Evolutionary conservation across 2,888 invertebrate genomes (phyloP).

Genomic region (Isoperla grammatica): DNA sequence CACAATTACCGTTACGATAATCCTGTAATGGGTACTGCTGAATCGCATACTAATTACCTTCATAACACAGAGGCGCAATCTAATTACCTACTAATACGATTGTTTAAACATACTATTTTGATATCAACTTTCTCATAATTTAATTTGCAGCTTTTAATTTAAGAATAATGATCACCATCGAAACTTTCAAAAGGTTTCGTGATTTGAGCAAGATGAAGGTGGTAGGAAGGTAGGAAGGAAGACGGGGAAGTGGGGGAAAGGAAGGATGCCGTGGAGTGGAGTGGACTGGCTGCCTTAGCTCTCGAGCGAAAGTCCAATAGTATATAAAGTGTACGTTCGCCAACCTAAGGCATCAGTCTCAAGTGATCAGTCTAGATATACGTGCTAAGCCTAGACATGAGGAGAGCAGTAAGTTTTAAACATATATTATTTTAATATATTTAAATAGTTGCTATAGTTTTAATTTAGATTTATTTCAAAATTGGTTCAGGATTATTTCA

Average conservation of each 20-base stretch:
- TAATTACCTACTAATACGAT: too few species aligned
- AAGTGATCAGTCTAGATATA: constrained; percentile 19
- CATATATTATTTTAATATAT: neutral
- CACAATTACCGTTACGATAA: too few species aligned
- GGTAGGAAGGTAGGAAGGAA: neutral
- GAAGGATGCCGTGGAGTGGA: neutral
- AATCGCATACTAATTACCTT: too few species aligned
- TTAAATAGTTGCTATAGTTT: too few species aligned
- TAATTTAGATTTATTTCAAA: neutral
- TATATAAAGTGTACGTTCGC: constrained; percentile 16
- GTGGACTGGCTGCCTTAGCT: neutral
- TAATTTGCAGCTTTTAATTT: too few species aligned
- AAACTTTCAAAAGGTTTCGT: constrained; percentile 1
- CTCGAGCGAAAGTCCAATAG: constrained; percentile 7
- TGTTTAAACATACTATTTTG: too few species aligned
- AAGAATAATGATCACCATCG: too few species aligned
- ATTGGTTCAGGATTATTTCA: neutral
- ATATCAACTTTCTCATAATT: too few species aligned
- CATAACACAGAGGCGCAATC: too few species aligned
- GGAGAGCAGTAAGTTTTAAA: constrained; percentile 8
- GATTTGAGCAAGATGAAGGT: neutral
- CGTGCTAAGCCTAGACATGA: constrained; percentile 16
- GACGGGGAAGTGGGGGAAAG: neutral
- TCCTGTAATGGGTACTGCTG: too few species aligned
- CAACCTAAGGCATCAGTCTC: constrained; percentile 14